These are phyloP conservation scores for Brachionus manjavacas DNA, from an alignment of 1,140 invertebrate species.

Conservation along the genomic window DNA sequence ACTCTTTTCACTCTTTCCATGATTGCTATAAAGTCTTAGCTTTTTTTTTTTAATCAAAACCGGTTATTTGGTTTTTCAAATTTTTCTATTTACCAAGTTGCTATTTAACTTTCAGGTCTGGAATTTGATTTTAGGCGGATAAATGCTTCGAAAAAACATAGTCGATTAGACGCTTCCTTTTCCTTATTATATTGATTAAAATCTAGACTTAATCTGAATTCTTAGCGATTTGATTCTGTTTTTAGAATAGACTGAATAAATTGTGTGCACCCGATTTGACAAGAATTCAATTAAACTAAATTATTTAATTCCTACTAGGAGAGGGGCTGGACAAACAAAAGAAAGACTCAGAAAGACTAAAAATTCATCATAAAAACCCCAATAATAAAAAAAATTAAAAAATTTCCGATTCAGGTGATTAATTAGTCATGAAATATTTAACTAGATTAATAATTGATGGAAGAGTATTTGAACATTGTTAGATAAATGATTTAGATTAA, in stretches of 20 bases:
- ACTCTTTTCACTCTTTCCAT: neutral
- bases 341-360: neutral
- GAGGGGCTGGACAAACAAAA: neutral
- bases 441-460: neutral
- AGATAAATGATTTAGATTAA: neutral
- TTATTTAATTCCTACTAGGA: neutral
- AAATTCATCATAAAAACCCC: neutral
- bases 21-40: neutral
- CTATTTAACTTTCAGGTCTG: neutral
- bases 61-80: slow-evolving; percentile 14
- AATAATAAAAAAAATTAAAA: neutral
- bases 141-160: neutral
- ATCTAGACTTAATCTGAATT: neutral
- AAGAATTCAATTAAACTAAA: neutral
- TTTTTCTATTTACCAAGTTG: neutral
- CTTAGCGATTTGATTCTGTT: neutral
- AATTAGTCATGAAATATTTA: neutral
- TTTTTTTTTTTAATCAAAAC: neutral
- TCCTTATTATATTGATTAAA: neutral
- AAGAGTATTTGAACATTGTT: neutral
- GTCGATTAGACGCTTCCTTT: neutral
- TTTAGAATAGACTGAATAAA: neutral
- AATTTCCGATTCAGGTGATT: neutral
- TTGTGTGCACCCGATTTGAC: neutral
- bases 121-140: neutral